phyloP scores from a whole-genome alignment of 1,140 invertebrate genomes.

The Zaprionus lachaisei region DNA sequence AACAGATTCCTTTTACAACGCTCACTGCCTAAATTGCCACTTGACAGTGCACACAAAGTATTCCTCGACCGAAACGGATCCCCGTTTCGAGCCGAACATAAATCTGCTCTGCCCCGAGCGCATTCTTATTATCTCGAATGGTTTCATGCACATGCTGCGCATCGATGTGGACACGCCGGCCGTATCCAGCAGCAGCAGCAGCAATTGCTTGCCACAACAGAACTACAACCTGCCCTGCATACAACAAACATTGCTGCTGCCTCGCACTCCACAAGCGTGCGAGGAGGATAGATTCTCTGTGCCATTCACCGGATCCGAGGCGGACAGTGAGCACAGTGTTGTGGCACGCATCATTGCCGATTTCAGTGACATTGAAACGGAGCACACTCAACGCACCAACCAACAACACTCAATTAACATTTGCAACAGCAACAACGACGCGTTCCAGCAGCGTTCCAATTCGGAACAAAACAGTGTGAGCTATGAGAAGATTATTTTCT shows the following conservation, averaged over 20 bases:
- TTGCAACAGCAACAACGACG: conserved; percentile 37
- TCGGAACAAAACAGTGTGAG: conserved; percentile 14
- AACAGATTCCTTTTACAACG: conserved; percentile 74
- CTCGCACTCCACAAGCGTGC: conserved; percentile 47
- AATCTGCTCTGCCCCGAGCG: conserved; percentile 81
- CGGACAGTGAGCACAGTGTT: conserved; percentile 74
- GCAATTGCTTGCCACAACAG: conserved; percentile 49
- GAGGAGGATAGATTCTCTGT: conserved; percentile 66
- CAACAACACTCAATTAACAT: conserved; percentile 28
- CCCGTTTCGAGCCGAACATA: conserved; percentile 72
- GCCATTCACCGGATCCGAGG: conserved; percentile 60
- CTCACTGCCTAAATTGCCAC: conserved; percentile 82
- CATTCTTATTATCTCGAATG: conserved; percentile 81
- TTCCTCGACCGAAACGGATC: conserved; percentile 79
- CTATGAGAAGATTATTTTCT: conserved; percentile 63
- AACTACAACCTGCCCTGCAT: conserved; percentile 35
- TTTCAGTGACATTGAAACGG: conserved; percentile 81
- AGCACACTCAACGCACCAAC: conserved; percentile 57
- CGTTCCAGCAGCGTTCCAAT: conserved; percentile 16
- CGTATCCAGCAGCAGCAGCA: conserved; percentile 39
- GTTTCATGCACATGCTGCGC: conserved; percentile 83
- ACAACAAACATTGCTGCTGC: conserved; percentile 49
- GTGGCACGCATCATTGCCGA: conserved; percentile 82
- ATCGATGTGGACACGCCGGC: conserved; percentile 71
- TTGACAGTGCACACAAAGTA: conserved; percentile 84